phyloP scores from a whole-genome alignment of 2,888 invertebrate genomes.

The Trachelus tabidus region DNA sequence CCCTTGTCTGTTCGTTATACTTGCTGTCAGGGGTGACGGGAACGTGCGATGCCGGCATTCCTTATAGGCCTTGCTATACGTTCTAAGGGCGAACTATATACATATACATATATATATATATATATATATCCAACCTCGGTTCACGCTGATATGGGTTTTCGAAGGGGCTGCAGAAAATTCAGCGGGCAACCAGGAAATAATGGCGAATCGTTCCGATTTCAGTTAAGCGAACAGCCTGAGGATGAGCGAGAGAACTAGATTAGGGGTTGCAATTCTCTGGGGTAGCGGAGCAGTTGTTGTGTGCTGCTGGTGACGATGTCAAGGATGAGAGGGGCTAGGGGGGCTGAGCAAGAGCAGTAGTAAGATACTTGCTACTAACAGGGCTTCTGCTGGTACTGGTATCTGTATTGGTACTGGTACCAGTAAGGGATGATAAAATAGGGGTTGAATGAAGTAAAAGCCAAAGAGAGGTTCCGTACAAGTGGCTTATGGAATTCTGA shows the following conservation, averaged over 20 bases:
- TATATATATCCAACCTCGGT: conserved; percentile 14
- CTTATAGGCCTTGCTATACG: background rate
- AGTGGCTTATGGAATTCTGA: conserved; percentile 34
- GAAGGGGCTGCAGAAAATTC: conserved; percentile 1
- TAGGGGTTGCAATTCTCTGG: background rate
- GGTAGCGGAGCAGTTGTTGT: background rate
- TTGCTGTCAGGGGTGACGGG: background rate
- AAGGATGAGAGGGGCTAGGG: background rate
- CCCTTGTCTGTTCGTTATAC: background rate
- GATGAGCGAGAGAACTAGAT: background rate
- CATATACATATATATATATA: background rate
- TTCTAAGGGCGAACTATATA: conserved; percentile 11
- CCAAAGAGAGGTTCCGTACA: conserved; percentile 12
- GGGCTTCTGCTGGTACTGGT: background rate
- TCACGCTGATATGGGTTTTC: conserved; percentile 21
- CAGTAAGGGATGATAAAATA: background rate
- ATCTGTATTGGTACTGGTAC: background rate
- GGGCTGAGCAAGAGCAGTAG: background rate
- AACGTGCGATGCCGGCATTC: background rate
- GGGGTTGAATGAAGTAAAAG: background rate
- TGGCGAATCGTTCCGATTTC: conserved; percentile 21
- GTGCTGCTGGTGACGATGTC: background rate
- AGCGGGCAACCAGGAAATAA: conserved; percentile 8
- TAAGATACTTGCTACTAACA: background rate
- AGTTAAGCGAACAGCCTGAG: conserved; percentile 11